Conservation (phyloP, 2,113 vertebrate genomes). For the Tamias sibiricus region DNA sequence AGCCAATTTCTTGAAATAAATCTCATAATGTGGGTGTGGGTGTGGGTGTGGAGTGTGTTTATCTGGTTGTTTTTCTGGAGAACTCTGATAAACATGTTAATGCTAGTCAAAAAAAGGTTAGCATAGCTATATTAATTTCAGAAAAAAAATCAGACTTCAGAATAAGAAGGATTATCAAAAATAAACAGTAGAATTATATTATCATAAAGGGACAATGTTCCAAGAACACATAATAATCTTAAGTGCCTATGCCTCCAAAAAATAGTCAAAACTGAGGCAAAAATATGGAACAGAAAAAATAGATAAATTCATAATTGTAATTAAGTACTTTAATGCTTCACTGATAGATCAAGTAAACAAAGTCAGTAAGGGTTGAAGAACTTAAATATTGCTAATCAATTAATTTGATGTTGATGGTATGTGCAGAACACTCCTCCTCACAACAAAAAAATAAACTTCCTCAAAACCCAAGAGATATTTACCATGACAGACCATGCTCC, state of each 20-base stretch:
- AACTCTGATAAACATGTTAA: background rate
- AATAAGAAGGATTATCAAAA: background rate
- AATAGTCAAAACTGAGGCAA: background rate
- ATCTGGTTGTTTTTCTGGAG: background rate
- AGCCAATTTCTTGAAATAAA: background rate
- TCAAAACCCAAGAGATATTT: background rate
- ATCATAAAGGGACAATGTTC: background rate
- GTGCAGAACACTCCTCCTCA: background rate
- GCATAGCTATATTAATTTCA: background rate
- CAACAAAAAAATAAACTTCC: background rate
- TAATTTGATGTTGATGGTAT: background rate
- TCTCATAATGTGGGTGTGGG: background rate
- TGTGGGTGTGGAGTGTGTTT: background rate
- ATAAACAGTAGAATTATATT: background rate
- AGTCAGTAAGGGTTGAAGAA: background rate
- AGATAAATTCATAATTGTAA: background rate
- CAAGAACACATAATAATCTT: background rate
- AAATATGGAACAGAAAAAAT: background rate
- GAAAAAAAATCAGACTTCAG: background rate
- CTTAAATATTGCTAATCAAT: fast-evolving
- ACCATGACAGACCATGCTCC: background rate
- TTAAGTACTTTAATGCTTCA: background rate
- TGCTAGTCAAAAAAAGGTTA: background rate
- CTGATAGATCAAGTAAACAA: background rate
- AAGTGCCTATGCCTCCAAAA: background rate